Percentiles rank a stretch among this genome's conserved stretches.
Conservation (phyloP, 2,888 invertebrate species). For the Uloborus plumipes region DNA sequence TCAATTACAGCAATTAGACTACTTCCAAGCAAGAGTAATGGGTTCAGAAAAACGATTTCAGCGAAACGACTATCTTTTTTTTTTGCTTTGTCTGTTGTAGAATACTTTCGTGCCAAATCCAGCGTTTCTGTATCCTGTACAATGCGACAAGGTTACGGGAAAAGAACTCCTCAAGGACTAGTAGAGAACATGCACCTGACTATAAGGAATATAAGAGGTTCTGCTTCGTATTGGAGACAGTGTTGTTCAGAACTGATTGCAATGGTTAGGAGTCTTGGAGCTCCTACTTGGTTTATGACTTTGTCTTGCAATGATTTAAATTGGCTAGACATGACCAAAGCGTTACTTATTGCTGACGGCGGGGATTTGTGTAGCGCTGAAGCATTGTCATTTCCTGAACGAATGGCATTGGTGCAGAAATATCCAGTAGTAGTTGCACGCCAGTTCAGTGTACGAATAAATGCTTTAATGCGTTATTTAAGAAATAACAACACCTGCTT, state of each 20-base stretch:
- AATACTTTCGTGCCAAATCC: conserved; percentile 2
- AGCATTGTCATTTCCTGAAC: conserved; percentile 16
- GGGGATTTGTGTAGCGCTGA: conserved; percentile 29
- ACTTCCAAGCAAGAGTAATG: conserved; percentile 45
- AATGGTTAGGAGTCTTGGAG: conserved; percentile 32
- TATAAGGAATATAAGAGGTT: conserved; percentile 28
- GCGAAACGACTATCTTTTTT: conserved; percentile 39
- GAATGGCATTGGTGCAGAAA: conserved; percentile 25
- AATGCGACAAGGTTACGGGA: no score
- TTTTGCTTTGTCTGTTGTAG: conserved; percentile 29
- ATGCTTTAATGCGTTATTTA: not conserved
- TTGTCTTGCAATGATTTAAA: conserved; percentile 56
- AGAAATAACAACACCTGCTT: conserved; percentile 6
- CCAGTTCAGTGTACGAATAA: conserved; percentile 23
- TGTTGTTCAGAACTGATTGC: conserved; percentile 48
- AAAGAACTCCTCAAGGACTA: no score
- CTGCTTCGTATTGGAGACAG: conserved; percentile 36
- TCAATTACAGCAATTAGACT: conserved; percentile 43
- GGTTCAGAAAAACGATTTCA: conserved; percentile 47
- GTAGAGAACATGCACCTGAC: not conserved
- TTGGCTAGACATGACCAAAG: conserved; percentile 45
- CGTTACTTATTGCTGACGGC: conserved; percentile 44
- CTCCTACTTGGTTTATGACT: conserved; percentile 40
- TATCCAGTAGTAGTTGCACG: conserved; percentile 22
- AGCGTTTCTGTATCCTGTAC: not conserved